A percentile compares a stretch with the other conserved stretches of the same genome.
Conservation (phyloP, 2,113 vertebrate genomes). For the Siniperca chuatsi region DNA sequence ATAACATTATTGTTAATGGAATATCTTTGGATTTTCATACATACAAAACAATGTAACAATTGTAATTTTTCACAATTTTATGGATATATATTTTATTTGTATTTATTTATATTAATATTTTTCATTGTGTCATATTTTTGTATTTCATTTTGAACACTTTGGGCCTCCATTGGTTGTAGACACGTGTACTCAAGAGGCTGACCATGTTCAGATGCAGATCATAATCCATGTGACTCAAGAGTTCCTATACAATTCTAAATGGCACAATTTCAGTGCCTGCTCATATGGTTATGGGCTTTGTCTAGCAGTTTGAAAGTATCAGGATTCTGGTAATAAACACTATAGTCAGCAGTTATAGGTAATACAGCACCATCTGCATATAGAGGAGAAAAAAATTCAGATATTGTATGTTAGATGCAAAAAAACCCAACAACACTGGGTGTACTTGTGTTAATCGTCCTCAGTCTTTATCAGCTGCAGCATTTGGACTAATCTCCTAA, state of each 20-base stretch:
- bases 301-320: neutral
- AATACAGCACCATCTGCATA: slow-evolving; percentile 14
- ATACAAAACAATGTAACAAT: too few species aligned
- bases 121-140: neutral
- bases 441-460: slow-evolving; percentile 30
- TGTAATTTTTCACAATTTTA: neutral
- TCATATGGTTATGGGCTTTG: neutral
- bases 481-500: slow-evolving; percentile 34
- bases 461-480: slow-evolving; percentile 34
- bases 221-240: neutral
- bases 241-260: neutral
- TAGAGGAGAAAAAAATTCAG: neutral
- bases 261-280: neutral
- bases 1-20: neutral
- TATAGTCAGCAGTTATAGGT: slow-evolving; percentile 4
- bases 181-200: neutral
- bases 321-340: neutral
- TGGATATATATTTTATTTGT: neutral
- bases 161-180: neutral
- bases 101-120: neutral
- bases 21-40: neutral
- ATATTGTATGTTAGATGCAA: neutral
- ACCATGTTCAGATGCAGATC: neutral
- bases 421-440: neutral
- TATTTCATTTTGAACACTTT: neutral